Conservation (phyloP, 2,888 invertebrate species). For the Coremacera marginata region DNA sequence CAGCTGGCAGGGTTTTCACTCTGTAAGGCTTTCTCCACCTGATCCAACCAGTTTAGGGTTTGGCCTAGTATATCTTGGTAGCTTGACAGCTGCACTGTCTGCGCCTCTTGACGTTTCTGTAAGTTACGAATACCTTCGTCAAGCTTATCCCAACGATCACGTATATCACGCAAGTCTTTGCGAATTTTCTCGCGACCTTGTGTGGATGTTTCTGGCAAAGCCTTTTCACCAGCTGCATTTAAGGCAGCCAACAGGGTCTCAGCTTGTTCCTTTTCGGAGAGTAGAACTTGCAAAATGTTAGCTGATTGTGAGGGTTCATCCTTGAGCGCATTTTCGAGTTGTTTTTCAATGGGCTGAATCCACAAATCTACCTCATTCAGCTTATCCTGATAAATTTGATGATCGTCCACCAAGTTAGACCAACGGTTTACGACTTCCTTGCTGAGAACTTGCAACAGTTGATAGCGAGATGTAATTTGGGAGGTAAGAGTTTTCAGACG, state of each 20-base stretch:
- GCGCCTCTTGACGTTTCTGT: constrained; percentile 87
- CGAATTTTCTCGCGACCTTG: constrained; percentile 90
- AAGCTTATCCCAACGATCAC: constrained; percentile 90
- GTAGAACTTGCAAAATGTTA: constrained; percentile 78
- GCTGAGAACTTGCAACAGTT: constrained; percentile 82
- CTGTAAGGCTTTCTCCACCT: constrained; percentile 83
- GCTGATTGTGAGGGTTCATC: constrained; percentile 77
- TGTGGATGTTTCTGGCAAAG: constrained; percentile 93
- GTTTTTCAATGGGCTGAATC: constrained; percentile 82
- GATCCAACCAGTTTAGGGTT: constrained; percentile 86
- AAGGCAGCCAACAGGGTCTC: constrained; percentile 82
- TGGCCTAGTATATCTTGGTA: constrained; percentile 89
- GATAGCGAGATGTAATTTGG: constrained; percentile 90
- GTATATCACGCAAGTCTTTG: constrained; percentile 82
- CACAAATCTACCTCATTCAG: constrained; percentile 81
- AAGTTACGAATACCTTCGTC: constrained; percentile 86
- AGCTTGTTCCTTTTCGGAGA: constrained; percentile 87
- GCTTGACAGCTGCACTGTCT: constrained; percentile 84
- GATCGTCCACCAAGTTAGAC: constrained; percentile 86
- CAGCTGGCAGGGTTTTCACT: constrained; percentile 79
- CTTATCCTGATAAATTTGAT: constrained; percentile 82
- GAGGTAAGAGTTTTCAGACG: constrained; percentile 87
- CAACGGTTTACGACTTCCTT: constrained; percentile 89
- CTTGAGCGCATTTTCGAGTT: constrained; percentile 75
- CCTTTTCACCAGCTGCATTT: constrained; percentile 84